Conservation (phyloP, 2,888 invertebrate genomes). For the Ophioninae sp. region DNA sequence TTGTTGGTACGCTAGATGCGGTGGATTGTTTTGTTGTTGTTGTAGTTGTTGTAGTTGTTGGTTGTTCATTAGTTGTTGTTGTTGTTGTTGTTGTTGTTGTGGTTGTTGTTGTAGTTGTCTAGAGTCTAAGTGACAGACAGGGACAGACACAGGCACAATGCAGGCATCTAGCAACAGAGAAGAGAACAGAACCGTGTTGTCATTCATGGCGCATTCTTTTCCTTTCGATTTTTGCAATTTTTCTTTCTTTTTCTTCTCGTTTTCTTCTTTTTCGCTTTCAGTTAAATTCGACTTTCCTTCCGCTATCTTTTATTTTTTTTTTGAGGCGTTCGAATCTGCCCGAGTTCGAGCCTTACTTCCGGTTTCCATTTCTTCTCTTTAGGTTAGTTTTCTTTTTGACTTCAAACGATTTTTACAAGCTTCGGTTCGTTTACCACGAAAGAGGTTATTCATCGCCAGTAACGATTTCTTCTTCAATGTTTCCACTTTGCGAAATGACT, state of each 20-base stretch:
- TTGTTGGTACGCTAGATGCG: slow-evolving; percentile 82
- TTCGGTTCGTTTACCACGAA: too few species aligned
- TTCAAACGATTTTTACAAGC: too few species aligned
- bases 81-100: slow-evolving; percentile 73
- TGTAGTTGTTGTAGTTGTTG: slow-evolving; percentile 76
- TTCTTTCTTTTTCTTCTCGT: slow-evolving; percentile 46
- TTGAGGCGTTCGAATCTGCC: slow-evolving; percentile 14
- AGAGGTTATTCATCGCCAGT: too few species aligned
- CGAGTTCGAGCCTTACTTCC: too few species aligned
- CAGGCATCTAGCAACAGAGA: slow-evolving; percentile 98
- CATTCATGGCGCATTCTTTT: slow-evolving; percentile 79
- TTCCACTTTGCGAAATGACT: too few species aligned
- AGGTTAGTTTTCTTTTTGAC: too few species aligned
- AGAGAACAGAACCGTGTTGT: slow-evolving; percentile 82
- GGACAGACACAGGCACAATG: slow-evolving; percentile 83
- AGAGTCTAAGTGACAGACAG: slow-evolving; percentile 82
- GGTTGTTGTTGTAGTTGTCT: slow-evolving; percentile 78
- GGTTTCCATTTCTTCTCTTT: too few species aligned
- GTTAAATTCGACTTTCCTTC: neutral
- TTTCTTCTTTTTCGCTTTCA: neutral
- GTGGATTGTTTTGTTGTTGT: slow-evolving; percentile 81
- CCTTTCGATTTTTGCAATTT: slow-evolving; percentile 18
- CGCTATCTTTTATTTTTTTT: neutral
- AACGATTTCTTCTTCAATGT: too few species aligned
- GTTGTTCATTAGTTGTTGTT: slow-evolving; percentile 78